A percentile compares a stretch with the other conserved stretches of the same genome.
Evolutionary conservation across 2,113 vertebrate species (phyloP).

Genomic region (Chascanopsetta lugubris): DNA sequence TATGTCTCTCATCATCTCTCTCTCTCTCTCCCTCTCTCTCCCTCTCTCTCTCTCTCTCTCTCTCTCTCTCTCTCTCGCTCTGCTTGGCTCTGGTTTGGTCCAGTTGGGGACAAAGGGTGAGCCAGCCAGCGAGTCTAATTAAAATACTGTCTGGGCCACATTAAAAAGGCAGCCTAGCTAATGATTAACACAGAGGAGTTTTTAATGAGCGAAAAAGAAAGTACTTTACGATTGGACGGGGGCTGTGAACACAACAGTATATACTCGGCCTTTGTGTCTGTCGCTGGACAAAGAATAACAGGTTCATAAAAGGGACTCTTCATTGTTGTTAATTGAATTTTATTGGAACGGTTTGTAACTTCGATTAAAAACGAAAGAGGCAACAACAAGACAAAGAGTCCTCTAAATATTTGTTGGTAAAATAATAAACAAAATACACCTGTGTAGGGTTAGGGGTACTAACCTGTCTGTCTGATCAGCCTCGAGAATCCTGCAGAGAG

Average conservation of each 20-base stretch:
- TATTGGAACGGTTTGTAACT: neutral
- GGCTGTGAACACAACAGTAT: slow-evolving; percentile 10
- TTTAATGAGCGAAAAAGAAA: slow-evolving; percentile 55
- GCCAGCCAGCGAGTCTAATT: slow-evolving; percentile 71
- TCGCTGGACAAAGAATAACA: neutral
- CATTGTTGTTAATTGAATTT: slow-evolving; percentile 1
- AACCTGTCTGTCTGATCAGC: slow-evolving; percentile 72
- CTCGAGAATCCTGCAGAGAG: slow-evolving; percentile 64
- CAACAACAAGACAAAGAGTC: neutral
- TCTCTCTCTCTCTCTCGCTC: slow-evolving; percentile 24
- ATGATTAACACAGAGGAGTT: slow-evolving; percentile 68
- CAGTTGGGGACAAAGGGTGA: slow-evolving; percentile 69
- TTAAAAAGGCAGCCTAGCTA: slow-evolving; percentile 60
- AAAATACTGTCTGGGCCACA: slow-evolving; percentile 72
- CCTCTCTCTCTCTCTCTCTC: slow-evolving; percentile 39
- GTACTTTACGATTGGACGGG: slow-evolving; percentile 27
- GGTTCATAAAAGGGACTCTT: neutral
- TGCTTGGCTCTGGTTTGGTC: slow-evolving; percentile 73
- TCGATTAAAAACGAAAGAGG: neutral
- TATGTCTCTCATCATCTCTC: too few relatives aligned
- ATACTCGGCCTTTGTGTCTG: neutral
- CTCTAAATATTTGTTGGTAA: slow-evolving; percentile 2
- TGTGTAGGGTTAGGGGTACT: slow-evolving; percentile 34
- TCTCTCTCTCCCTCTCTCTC: slow-evolving; percentile 7
- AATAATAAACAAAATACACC: too few relatives aligned